Evolutionary conservation across 2,113 vertebrate genomes (phyloP), one percentile per base, ranked within the genome.

Genomic region (Paracanthobrama guichenoti): DNA sequence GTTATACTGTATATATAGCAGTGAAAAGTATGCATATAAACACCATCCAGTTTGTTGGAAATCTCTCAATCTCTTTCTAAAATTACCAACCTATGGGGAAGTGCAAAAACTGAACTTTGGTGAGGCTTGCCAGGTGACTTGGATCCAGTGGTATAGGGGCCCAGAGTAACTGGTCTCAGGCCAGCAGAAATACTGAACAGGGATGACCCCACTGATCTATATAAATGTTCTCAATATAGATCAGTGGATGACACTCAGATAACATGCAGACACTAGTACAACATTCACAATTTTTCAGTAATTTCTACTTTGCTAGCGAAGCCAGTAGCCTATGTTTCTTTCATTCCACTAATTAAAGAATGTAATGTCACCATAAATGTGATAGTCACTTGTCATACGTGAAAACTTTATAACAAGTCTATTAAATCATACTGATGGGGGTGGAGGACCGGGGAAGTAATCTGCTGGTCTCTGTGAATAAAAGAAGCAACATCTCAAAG

Each of bases 401-500:
- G 64, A 55, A 53, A 69, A 71, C 44, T 81, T 66, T 55, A 39
- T 53, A 81, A 24, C 26, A 18, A 55, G 48, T 81, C 28, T 81
- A 81, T 71, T 71, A 69, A 24, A 60, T 64, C 44, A 22, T 26
- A 28, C 22, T 46, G 39, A 24, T 26, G 77, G 57, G 75, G 79
- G 44, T 71, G 79, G 79, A 53, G 66, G 46, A 71, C 46, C 28
- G 6, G 28, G 48, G 22, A 71, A 69, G 64, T 55, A 71, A 55
- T 69, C 66, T 71, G 64, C 24, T 42, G 64, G 18, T 81, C 26
- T 71, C 12, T 81, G 22, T 53, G 64, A 55, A 81, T 81, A 57
- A 71, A 81, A 50, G 50, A 71, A 71, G 79, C 16, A 81, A 81
- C 28, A 81, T 71, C 79, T 71, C 79, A 71, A 81, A 81, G 48